These are phyloP conservation scores for Latrodectus geometricus DNA, from an alignment of 1,140 invertebrate species.

Conservation along the genomic window DNA sequence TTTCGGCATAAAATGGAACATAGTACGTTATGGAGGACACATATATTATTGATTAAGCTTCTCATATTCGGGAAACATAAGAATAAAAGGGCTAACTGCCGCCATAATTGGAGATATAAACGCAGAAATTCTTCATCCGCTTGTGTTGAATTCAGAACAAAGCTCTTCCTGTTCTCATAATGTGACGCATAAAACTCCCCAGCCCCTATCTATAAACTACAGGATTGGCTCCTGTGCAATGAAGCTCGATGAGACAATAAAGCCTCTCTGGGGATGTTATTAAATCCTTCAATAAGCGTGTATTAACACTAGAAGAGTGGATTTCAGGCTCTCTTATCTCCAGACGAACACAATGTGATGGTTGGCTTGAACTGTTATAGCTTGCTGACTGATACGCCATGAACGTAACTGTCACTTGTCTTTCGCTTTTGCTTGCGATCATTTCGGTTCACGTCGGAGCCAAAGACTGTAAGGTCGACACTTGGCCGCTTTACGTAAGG, in stretches of 20 bases:
- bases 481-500: neutral
- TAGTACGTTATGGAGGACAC: too few relatives aligned
- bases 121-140: neutral
- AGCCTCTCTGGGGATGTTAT: constrained; percentile 53
- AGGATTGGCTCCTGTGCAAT: neutral
- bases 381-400: constrained; percentile 3
- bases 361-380: constrained; percentile 28
- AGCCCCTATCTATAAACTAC: constrained; percentile 51
- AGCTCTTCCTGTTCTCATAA: neutral
- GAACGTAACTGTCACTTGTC: neutral
- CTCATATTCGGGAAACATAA: too few relatives aligned
- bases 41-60: too few relatives aligned
- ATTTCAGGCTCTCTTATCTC: constrained; percentile 29
- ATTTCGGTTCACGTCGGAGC: neutral
- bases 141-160: neutral
- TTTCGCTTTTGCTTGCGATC: neutral
- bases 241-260: constrained; percentile 42
- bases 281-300: constrained; percentile 52
- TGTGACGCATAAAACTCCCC: constrained; percentile 43
- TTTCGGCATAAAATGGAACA: too few relatives aligned
- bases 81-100: too few relatives aligned
- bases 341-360: constrained; percentile 36
- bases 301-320: constrained; percentile 23
- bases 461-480: neutral
- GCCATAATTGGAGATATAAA: too few relatives aligned